These are phyloP conservation scores for Pseudorhombus dupliciocellatus DNA, from an alignment of 2,113 vertebrate genomes.

Conservation along the genomic window DNA sequence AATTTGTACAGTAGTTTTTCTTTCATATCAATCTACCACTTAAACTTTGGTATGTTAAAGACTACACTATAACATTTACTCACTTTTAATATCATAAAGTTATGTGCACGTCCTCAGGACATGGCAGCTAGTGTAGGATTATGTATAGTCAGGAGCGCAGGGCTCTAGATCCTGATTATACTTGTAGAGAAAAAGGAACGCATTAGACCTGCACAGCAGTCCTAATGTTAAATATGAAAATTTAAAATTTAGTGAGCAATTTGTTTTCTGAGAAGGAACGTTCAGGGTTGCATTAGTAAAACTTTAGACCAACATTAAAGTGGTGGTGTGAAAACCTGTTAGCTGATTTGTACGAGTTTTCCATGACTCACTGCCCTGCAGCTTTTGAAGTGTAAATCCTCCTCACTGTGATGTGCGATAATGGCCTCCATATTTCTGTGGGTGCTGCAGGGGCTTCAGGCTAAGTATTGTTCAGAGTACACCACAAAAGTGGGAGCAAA, in stretches of 20 bases:
- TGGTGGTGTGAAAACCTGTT: constrained; percentile 58
- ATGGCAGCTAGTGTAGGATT: neutral
- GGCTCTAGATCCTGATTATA: neutral
- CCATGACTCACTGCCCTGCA: constrained; percentile 65
- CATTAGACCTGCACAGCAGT: neutral
- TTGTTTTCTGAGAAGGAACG: constrained; percentile 1
- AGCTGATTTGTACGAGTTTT: constrained; percentile 63
- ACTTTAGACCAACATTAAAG: constrained; percentile 53
- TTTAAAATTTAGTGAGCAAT: constrained; percentile 1
- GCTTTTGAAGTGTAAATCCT: constrained; percentile 64
- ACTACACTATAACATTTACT: neutral
- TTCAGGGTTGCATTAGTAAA: constrained; percentile 34
- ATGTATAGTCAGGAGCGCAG: neutral
- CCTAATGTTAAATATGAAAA: constrained; percentile 4
- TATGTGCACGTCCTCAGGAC: neutral
- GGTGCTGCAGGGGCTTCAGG: constrained; percentile 53
- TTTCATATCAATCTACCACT: neutral
- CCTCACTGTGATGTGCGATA: constrained; percentile 64
- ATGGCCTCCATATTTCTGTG: constrained; percentile 68
- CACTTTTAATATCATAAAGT: neutral
- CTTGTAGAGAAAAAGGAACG: neutral
- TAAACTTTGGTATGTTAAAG: neutral
- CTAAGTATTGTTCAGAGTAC: constrained; percentile 57
- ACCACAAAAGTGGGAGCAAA: constrained; percentile 54
- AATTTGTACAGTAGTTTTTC: neutral